Base-by-base conservation (phyloP, 1,140 invertebrate genomes). In the Aphelinus atriplicis region DNA sequence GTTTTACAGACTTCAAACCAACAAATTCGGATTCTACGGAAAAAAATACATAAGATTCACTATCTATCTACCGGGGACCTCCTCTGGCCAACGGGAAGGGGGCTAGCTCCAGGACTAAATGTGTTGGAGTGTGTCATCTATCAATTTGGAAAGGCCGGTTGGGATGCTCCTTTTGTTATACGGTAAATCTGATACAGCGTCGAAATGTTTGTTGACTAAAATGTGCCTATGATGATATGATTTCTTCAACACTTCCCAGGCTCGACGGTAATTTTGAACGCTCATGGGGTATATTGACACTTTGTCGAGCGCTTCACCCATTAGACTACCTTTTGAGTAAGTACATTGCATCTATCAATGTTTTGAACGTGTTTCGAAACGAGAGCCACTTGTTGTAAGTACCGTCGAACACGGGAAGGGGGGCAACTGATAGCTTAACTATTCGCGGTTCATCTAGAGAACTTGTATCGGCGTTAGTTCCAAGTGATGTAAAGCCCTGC, bases 231-330 rank as follows among this genome's bases (percentile, higher is more conserved):
- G 50, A 50, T 80, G 76, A 57, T 80, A 80, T 7, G 71, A 42
- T 7, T 71, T 55, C 9, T 3, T 48, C 26, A 80, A 73, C 1
- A 77, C 9, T 57, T 72, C 57, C 78, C 79, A 80, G n/a, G 79
- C 78, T n/a, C n/a, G n/a, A n/a, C n/a, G n/a, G n/a, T n/a, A n/a
- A n/a, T n/a, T n/a, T n/a, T n/a, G n/a, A n/a, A n/a, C n/a, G n/a
- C n/a, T n/a, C n/a, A n/a, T n/a, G n/a, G n/a, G n/a, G n/a, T n/a
- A n/a, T n/a, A n/a, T n/a, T n/a, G n/a, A n/a, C 7, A 63, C 62
- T 26, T 63, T 7, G 45, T 47, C 67, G 65, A 46, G 73, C 10
- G 51, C 46, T 48, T n/a, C n/a, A n/a, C 73, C 77, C 3, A 56
- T 58, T 53, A 78, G 47, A 4, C 43, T 9, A 51, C 10, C 26